Percentiles rank a stretch among this genome's conserved stretches.
Evolutionary conservation across 2,888 invertebrate genomes (phyloP).

Genomic region (Ypsolopha sequella): DNA sequence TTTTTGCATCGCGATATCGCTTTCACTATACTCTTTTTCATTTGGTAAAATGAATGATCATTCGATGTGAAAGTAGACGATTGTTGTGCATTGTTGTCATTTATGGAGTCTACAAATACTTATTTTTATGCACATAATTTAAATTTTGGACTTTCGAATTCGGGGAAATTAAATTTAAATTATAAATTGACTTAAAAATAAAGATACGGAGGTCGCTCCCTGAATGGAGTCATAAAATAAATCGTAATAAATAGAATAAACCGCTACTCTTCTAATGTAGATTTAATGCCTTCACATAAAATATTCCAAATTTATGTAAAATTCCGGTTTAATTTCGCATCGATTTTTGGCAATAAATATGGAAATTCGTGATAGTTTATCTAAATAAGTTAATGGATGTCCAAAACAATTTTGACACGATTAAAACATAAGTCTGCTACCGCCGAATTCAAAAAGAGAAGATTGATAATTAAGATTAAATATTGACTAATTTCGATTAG

Average conservation of each 20-base stretch:
- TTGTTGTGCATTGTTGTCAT: slow-evolving; percentile 10
- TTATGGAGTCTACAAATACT: neutral
- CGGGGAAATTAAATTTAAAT: neutral
- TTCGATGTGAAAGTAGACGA: slow-evolving; percentile 62
- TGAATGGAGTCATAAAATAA: neutral
- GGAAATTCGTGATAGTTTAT: neutral
- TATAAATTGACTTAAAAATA: neutral
- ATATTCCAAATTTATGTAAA: neutral
- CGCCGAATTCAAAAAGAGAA: too few relatives aligned
- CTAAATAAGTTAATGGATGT: neutral
- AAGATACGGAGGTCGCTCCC: neutral
- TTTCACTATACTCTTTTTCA: slow-evolving; percentile 59
- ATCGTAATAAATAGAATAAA: neutral
- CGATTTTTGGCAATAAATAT: neutral
- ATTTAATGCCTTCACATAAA: neutral
- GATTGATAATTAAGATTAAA: too few relatives aligned
- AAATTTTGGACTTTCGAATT: neutral
- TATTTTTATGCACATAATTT: neutral
- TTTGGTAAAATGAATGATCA: slow-evolving; percentile 50
- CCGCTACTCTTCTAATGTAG: too few relatives aligned
- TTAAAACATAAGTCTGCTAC: neutral
- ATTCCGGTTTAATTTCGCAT: neutral
- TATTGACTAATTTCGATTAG: too few relatives aligned
- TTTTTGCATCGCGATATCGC: slow-evolving; percentile 60
- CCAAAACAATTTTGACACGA: neutral